Evolutionary conservation across 2,113 vertebrate genomes (phyloP), one percentile per base, ranked within the genome.

Genomic region (Emberiza fucata): DNA sequence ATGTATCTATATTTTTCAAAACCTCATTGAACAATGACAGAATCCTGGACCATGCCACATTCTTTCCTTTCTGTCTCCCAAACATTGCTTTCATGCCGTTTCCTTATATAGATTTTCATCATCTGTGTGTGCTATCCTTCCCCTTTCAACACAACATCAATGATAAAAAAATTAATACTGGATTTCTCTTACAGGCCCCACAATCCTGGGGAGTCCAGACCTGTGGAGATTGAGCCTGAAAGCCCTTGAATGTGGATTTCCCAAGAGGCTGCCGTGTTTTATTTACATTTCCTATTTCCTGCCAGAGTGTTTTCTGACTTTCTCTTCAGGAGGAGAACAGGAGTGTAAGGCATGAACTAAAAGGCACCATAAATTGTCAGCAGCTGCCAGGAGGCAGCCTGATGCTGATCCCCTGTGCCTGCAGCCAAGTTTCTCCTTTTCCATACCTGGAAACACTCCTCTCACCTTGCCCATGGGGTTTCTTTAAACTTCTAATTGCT

Each of bases 251-350:
- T 66, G 27, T 73, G 80, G 60, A 72, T 88, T 94, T 81, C 95
- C 63, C 88, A 37, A 7, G 64, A 79, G 82, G 25, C 35, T 56
- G 31, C 23, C 84, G 44, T 83, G 85, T 77, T 94, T 95, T 94
- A 91, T 94, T 96, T 94, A 90, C 90, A 94, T 95, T 96, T 96
- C 79, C 88, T 82, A 57, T 95, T 97, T 96, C 85, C 79, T 92
- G 88, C 23, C 69, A 68, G 93, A 68, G 22, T 70, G 51, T 73
- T 95, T 87, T 82, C 86, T 54, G 50, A 86, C 27, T 96, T 95
- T 94, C 57, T 83, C 65, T 76, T 89, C 53, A 14, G 51, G 44
- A 92, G 11, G 2, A 42, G 59, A 88, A 40, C 78, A 57, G 83
- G 64, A 77, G 14, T 53, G 56, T 33, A 78, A 88, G 81, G 66